Percentiles rank a stretch among this genome's conserved stretches.
phyloP scores from a whole-genome alignment of 1,140 invertebrate genomes.

The Meloidogyne floridensis region DNA sequence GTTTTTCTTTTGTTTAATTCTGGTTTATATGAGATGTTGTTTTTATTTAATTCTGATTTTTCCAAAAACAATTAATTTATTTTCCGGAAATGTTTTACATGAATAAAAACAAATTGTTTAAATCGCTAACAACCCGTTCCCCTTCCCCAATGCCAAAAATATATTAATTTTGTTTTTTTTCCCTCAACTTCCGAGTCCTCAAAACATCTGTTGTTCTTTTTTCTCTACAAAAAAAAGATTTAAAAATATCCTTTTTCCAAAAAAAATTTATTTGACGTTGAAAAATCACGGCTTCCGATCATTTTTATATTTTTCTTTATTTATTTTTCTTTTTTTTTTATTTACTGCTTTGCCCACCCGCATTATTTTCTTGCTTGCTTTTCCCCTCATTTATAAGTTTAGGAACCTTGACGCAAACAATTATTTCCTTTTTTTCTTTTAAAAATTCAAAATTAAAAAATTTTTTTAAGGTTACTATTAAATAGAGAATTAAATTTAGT shows the following conservation, averaged over 20 bases:
- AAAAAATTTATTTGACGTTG: slow-evolving; percentile 3
- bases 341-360: slow-evolving; percentile 2
- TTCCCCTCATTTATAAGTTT: no score
- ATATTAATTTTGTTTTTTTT: not conserved
- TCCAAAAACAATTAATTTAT: no score
- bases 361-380: not conserved
- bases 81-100: no score
- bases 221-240: not conserved
- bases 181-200: not conserved
- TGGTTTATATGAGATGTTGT: no score
- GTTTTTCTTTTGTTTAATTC: no score
- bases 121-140: not conserved
- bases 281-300: slow-evolving; percentile 6
- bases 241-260: not conserved
- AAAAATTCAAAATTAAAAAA: no score
- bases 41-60: no score
- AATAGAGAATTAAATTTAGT: no score
- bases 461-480: no score
- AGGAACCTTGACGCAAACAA: no score
- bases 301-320: slow-evolving; percentile 3
- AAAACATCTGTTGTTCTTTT: slow-evolving; percentile 3
- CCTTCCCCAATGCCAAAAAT: not conserved
- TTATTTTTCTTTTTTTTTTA: not conserved
- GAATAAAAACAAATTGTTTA: not conserved
- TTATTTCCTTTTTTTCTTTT: no score